A percentile compares a stretch with the other conserved stretches of the same genome.
Conservation (phyloP, 1,140 invertebrate genomes). For the Tetranychus cinnabarinus region DNA sequence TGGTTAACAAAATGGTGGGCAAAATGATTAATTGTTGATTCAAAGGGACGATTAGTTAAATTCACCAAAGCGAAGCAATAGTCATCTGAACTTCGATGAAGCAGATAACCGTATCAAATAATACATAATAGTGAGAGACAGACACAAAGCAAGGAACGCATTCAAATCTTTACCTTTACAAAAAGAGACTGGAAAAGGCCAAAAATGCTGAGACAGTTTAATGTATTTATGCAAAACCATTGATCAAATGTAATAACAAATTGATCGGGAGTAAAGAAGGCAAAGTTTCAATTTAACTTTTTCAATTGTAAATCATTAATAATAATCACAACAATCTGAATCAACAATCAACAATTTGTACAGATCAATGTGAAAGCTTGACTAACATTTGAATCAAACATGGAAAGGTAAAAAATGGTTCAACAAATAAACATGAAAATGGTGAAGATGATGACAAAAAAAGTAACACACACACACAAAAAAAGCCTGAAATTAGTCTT, state of each 20-base stretch:
- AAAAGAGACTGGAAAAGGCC: too few relatives aligned
- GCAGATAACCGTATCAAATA: not conserved
- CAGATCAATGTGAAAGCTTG: too few relatives aligned
- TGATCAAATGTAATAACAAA: too few relatives aligned
- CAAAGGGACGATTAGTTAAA: not conserved
- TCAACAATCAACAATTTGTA: too few relatives aligned
- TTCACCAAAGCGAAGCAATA: not conserved
- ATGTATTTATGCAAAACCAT: too few relatives aligned
- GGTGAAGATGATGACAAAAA: not conserved
- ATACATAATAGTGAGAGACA: constrained; percentile 1
- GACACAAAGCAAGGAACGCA: not conserved
- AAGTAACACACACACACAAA: not conserved
- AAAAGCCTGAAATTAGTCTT: not conserved
- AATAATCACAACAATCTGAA: too few relatives aligned
- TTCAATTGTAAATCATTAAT: too few relatives aligned
- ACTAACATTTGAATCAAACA: too few relatives aligned
- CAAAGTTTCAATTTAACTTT: too few relatives aligned
- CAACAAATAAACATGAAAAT: not conserved
- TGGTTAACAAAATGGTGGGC: not conserved
- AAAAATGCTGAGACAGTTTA: too few relatives aligned
- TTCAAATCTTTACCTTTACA: not conserved
- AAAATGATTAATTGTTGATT: not conserved
- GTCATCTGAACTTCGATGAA: not conserved
- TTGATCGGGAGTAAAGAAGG: too few relatives aligned
- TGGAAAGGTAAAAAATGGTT: too few relatives aligned